A percentile compares a stretch with the other conserved stretches of the same genome.
Conservation (phyloP, 1,140 invertebrate species). For the Homarus americanus region DNA sequence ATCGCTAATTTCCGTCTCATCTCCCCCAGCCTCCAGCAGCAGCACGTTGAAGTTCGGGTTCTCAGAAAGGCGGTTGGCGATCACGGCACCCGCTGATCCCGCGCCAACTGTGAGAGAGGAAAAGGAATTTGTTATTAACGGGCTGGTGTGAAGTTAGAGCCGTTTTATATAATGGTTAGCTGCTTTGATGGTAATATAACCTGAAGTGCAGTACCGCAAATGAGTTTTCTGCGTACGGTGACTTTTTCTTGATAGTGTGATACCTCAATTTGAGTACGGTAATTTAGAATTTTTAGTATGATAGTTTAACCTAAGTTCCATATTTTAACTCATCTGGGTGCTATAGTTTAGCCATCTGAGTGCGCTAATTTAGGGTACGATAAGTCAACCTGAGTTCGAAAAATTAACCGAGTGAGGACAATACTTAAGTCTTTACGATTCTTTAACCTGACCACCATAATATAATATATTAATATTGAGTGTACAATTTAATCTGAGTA, state of each 20-base stretch:
- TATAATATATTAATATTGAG: too few species aligned
- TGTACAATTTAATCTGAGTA: too few species aligned
- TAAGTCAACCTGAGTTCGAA: too few species aligned
- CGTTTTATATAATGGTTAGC: not conserved
- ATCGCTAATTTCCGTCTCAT: slow-evolving; percentile 93
- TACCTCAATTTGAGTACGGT: not conserved
- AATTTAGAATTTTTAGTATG: not conserved
- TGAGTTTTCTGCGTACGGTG: too few species aligned
- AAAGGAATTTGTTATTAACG: not conserved
- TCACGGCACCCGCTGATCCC: slow-evolving; percentile 95
- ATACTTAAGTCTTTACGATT: too few species aligned
- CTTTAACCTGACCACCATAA: too few species aligned
- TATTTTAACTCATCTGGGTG: too few species aligned
- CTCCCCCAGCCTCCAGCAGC: slow-evolving; percentile 92
- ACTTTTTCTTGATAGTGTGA: too few species aligned
- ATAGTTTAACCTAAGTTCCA: too few species aligned
- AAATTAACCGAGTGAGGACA: too few species aligned
- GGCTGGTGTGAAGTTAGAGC: not conserved
- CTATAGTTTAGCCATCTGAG: too few species aligned
- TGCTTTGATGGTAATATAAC: not conserved
- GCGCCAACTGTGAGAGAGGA: slow-evolving; percentile 84
- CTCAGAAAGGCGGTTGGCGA: slow-evolving; percentile 94
- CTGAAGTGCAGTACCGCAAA: not conserved
- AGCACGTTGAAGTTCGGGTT: slow-evolving; percentile 81
- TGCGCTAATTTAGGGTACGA: too few species aligned